These are phyloP conservation scores for Gambusia yucatana DNA, from an alignment of 2,797 vertebrate genomes.

Conservation along the genomic window DNA sequence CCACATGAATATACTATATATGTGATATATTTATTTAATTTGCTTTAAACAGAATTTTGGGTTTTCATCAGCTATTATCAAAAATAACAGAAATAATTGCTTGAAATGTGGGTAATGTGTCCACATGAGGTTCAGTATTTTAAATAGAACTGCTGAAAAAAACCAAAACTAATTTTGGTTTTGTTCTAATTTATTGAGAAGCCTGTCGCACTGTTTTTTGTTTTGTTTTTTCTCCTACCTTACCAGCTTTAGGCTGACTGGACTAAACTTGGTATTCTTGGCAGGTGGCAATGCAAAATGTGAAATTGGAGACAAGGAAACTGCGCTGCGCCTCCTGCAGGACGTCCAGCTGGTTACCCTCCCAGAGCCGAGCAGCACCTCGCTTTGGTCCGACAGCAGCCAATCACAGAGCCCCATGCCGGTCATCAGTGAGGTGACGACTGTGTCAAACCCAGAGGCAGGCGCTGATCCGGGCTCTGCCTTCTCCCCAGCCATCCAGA, in stretches of 20 bases:
- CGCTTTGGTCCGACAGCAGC: conserved; percentile 70
- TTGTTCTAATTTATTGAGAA: neutral
- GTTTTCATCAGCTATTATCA: neutral
- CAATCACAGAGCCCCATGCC: conserved; percentile 72
- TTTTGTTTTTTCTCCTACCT: neutral
- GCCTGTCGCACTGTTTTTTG: neutral
- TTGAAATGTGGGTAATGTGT: neutral
- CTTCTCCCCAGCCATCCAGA: conserved; percentile 34
- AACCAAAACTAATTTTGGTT: neutral
- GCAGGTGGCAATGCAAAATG: conserved; percentile 79
- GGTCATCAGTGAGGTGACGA: conserved; percentile 66
- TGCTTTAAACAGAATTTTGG: neutral
- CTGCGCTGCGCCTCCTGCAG: conserved; percentile 79
- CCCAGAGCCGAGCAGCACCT: conserved; percentile 62
- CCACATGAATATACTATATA: neutral
- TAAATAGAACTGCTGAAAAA: neutral
- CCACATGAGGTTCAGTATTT: neutral
- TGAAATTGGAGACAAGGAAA: conserved; percentile 81
- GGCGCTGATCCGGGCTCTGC: conserved; percentile 21
- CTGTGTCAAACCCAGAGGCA: conserved; percentile 41
- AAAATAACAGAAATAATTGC: neutral
- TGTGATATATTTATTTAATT: neutral
- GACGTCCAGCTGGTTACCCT: conserved; percentile 78
- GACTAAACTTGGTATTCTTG: neutral
- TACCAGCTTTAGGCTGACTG: neutral